phyloP scores from a whole-genome alignment of 2,888 invertebrate genomes.

The Netelia fuscicornis region DNA sequence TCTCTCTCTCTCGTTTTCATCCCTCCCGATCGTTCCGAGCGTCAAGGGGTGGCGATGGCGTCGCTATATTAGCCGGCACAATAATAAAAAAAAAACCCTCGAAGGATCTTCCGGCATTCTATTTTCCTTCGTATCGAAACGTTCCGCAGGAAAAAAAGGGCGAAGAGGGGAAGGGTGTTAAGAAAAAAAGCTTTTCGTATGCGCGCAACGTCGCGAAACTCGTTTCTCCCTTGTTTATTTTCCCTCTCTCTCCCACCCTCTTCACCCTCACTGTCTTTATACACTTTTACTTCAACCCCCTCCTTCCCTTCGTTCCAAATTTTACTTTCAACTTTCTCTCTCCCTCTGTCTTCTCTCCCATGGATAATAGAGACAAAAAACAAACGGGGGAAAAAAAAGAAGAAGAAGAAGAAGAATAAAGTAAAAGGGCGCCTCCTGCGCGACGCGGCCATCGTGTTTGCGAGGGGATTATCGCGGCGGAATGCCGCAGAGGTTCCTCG shows the following conservation, averaged over 20 bases:
- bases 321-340: not conserved
- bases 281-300: not conserved
- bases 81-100: constrained; percentile 47
- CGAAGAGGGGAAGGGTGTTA: constrained; percentile 31
- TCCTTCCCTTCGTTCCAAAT: not conserved
- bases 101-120: constrained; percentile 23
- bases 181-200: constrained; percentile 51
- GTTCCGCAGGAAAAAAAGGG: not conserved
- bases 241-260: constrained; percentile 77
- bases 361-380: constrained; percentile 46
- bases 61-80: constrained; percentile 46
- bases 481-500: constrained; percentile 21
- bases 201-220: constrained; percentile 53
- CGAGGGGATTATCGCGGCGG: constrained; percentile 62
- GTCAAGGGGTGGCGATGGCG: constrained; percentile 57
- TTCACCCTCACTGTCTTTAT: constrained; percentile 73
- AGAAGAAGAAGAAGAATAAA: too few species aligned
- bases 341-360: constrained; percentile 19
- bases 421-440: constrained; percentile 49
- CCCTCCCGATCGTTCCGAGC: constrained; percentile 49
- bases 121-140: constrained; percentile 40
- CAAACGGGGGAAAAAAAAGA: too few species aligned
- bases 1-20: not conserved
- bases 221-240: constrained; percentile 84
- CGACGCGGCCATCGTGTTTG: constrained; percentile 60